phyloP scores from a whole-genome alignment of 2,888 invertebrate genomes.

The Tromatobia lineatoria region DNA sequence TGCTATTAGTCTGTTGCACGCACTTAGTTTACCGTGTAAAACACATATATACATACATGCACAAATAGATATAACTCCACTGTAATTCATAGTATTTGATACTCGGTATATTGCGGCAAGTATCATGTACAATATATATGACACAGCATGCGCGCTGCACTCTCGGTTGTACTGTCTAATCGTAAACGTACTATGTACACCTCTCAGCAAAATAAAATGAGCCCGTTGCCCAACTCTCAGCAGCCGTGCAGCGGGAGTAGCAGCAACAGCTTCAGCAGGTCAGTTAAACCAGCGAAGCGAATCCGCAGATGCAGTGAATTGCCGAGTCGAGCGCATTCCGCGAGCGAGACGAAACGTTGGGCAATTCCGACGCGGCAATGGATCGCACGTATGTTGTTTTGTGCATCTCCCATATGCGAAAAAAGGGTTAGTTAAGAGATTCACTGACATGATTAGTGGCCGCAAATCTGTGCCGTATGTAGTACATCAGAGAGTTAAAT shows the following conservation, averaged over 20 bases:
- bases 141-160: slow-evolving; percentile 14
- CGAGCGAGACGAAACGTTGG: slow-evolving; percentile 62
- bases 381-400: not conserved
- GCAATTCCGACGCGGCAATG: slow-evolving; percentile 43
- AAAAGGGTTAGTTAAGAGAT: not conserved
- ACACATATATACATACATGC: not conserved
- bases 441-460: too few species aligned
- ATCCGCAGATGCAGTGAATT: slow-evolving; percentile 68
- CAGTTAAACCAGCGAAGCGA: slow-evolving; percentile 70
- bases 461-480: too few species aligned
- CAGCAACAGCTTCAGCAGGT: slow-evolving; percentile 60
- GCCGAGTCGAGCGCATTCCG: slow-evolving; percentile 67
- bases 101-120: slow-evolving; percentile 8
- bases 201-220: slow-evolving; percentile 54
- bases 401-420: not conserved
- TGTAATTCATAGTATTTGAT: slow-evolving; percentile 12
- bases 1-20: slow-evolving; percentile 36
- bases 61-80: not conserved
- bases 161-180: slow-evolving; percentile 34
- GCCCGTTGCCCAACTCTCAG: slow-evolving; percentile 58
- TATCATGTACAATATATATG: not conserved
- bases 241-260: slow-evolving; percentile 6
- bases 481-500: too few species aligned
- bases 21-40: slow-evolving; percentile 25
- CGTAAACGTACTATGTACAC: slow-evolving; percentile 51